Evolutionary conservation across 2,888 invertebrate genomes (phyloP).

Genomic region (Habroteleia sp.): DNA sequence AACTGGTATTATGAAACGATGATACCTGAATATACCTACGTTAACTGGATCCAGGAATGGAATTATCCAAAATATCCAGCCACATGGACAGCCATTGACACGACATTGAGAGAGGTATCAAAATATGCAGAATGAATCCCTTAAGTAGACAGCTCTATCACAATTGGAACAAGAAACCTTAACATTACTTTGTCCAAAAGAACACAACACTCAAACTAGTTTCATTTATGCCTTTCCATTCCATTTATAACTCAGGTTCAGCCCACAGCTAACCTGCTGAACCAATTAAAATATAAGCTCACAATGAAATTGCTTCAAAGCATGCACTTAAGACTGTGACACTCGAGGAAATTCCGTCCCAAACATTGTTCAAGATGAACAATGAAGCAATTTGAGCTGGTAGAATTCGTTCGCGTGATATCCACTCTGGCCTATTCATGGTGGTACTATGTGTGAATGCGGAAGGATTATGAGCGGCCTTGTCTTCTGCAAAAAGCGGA

Average conservation of each 20-base stretch:
- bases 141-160: too few relatives aligned
- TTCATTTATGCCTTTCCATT: too few relatives aligned
- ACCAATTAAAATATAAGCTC: slow-evolving; percentile 23
- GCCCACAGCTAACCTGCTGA: slow-evolving; percentile 9
- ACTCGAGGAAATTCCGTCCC: slow-evolving; percentile 19
- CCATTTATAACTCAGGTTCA: slow-evolving; percentile 9
- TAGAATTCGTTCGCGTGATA: slow-evolving; percentile 21
- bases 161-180: too few relatives aligned
- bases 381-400: slow-evolving; percentile 28
- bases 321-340: slow-evolving; percentile 8
- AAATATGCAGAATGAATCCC: too few relatives aligned
- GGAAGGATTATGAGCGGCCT: slow-evolving; percentile 55
- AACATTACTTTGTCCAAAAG: too few relatives aligned
- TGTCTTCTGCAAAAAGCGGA: slow-evolving; percentile 35
- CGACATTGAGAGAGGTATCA: too few relatives aligned
- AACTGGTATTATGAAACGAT: too few relatives aligned
- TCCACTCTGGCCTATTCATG: slow-evolving; percentile 20
- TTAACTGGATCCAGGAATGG: too few relatives aligned
- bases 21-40: too few relatives aligned
- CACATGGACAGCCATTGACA: too few relatives aligned
- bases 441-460: slow-evolving; percentile 33
- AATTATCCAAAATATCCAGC: too few relatives aligned
- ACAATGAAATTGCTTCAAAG: slow-evolving; percentile 21
- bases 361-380: slow-evolving; percentile 35
- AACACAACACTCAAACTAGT: too few relatives aligned